phyloP scores from a whole-genome alignment of 2,797 vertebrate genomes.

The Diplodus sargus region DNA sequence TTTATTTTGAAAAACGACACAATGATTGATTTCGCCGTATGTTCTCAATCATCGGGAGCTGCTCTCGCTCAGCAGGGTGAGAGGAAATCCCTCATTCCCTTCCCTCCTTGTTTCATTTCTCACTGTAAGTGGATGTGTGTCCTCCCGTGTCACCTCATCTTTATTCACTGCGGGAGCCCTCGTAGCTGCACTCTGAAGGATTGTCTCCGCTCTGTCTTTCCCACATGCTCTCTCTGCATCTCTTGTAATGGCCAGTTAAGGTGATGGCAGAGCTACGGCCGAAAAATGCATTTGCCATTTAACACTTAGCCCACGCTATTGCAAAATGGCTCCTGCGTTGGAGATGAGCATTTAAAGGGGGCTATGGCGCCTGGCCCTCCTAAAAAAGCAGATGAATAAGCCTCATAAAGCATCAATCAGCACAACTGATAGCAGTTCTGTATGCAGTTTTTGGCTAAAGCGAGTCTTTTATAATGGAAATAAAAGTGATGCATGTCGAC shows the following conservation, averaged over 20 bases:
- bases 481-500: background rate
- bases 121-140: slow-evolving; percentile 60
- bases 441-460: background rate
- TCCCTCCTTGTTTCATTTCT: slow-evolving; percentile 48
- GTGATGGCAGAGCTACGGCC: background rate
- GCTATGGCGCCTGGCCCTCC: background rate
- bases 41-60: slow-evolving; percentile 55
- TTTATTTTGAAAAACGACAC: slow-evolving; percentile 49
- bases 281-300: slow-evolving; percentile 36
- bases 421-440: background rate
- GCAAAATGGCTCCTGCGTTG: slow-evolving; percentile 9
- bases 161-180: slow-evolving; percentile 68
- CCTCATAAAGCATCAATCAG: background rate
- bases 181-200: slow-evolving; percentile 65
- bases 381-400: background rate
- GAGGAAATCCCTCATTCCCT: slow-evolving; percentile 65
- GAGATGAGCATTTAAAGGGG: background rate
- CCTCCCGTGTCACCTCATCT: slow-evolving; percentile 74
- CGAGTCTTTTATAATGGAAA: background rate
- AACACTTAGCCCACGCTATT: slow-evolving; percentile 15
- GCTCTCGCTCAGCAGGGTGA: slow-evolving; percentile 48
- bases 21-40: slow-evolving; percentile 66
- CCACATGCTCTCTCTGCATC: slow-evolving; percentile 60
- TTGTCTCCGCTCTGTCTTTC: slow-evolving; percentile 61
- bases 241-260: slow-evolving; percentile 42